Base-by-base conservation (phyloP, 2,888 invertebrate genomes). In the Ryuthela nishihirai region DNA sequence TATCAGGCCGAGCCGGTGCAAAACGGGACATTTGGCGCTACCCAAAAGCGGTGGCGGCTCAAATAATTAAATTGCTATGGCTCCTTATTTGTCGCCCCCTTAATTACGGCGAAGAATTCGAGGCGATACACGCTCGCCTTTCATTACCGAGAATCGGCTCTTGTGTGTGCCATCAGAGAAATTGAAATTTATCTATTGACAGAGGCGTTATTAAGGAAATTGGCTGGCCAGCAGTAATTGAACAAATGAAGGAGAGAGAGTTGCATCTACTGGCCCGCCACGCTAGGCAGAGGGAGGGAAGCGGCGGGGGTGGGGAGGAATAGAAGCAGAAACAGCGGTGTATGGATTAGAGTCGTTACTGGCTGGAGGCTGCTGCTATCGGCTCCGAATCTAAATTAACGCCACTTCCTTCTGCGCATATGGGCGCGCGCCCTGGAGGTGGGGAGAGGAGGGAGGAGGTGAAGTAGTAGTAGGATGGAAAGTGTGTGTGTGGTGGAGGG, bases 101-200 rank as follows among this genome's bases (percentile, higher is more conserved):
- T 59, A 53, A 59, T 53, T 59, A 53, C 59, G 35, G 49, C 17
- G 21, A 15, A 12, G 35, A 12, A 7, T 20, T 35, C 20, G 20
- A 34, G 46, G 46, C 46, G 47, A 46, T 54, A 45, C 41, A 46
- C 47, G 50, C 50, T 58, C 59, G 50, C 53, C 59, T 53, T 59
- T 48, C 59, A 59, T 50, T 35, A 47, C 50, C 15, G 47, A 26
- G 25, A 36, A 15, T 18, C 40, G 40, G 41, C 46, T 46, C 47
- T 52, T 59, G 52, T 52, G 58, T 39, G 47, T 43, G 44, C 61
- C 61, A 61, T 61, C 55, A 61, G 54, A 61, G 54, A 55, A 61
- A 61, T 61, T 61, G 61, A 61, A 61, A 61, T 61, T 61, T 61
- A 61, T 61, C 61, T 55, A 61, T 61, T 61, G 61, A 61, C 61